Conservation (phyloP, 2,888 invertebrate species). For the Machimus rusticus region DNA sequence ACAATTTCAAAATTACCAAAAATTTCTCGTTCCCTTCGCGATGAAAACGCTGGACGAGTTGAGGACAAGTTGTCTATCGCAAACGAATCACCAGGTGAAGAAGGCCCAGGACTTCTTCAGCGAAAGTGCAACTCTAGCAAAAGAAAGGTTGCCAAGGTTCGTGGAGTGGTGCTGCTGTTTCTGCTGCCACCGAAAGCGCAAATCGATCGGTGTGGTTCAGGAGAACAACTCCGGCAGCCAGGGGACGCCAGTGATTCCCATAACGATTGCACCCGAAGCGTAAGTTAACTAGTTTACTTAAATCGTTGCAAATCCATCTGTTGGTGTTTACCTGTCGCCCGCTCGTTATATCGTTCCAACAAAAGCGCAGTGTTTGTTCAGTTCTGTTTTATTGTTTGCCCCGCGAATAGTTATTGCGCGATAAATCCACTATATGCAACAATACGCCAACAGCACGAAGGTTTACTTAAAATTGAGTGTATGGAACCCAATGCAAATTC, state of each 20-base stretch:
- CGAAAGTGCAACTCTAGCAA: slow-evolving; percentile 44
- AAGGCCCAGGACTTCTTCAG: slow-evolving; percentile 36
- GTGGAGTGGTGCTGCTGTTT: slow-evolving; percentile 54
- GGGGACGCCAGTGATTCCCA: slow-evolving; percentile 52
- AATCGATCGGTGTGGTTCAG: slow-evolving; percentile 56
- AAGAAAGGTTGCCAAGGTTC: slow-evolving; percentile 51
- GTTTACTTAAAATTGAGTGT: not conserved
- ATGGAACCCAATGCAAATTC: not conserved
- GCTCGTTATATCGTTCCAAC: not conserved
- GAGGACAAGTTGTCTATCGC: not conserved
- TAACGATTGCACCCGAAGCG: slow-evolving; percentile 50
- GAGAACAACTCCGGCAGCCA: slow-evolving; percentile 47
- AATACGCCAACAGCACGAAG: not conserved
- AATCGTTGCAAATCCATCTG: not conserved
- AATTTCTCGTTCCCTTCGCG: not conserved
- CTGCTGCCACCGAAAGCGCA: slow-evolving; percentile 53
- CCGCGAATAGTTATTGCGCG: not conserved
- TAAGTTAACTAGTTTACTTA: slow-evolving; percentile 50
- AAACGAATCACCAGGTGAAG: slow-evolving; percentile 40
- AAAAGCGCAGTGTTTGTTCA: not conserved
- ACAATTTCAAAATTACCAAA: not conserved
- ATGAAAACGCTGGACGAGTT: not conserved
- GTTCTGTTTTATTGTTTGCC: not conserved
- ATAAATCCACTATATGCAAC: not conserved
- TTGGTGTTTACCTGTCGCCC: slow-evolving; percentile 5